Evolutionary conservation across 2,888 invertebrate species (phyloP), one percentile per base, ranked within the genome.

Genomic region (Morpho achilles): DNA sequence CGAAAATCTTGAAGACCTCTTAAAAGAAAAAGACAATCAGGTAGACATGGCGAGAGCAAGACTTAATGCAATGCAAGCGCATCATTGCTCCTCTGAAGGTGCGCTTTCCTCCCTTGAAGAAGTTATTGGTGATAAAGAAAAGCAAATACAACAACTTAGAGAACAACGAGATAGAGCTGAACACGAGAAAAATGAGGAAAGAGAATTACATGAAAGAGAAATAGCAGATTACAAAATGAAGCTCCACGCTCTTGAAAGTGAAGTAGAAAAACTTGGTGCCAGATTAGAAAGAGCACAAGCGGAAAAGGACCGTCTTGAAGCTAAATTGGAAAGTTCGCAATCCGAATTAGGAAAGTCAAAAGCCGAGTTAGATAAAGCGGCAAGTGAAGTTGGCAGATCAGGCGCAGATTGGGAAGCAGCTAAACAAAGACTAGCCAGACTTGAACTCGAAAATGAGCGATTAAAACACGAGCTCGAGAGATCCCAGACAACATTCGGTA

Each of bases 11-110:
- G 99, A 99, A 91, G 99, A 99, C 77, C 92, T 98, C 56, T 92
- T 99, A 54, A 97, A 98, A 87, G 99, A 99, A 81, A 99, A 99
- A 89, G 99, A 99, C 80, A 97, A 97, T 85, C 98, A 99, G 92
- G 96, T 99, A 57, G 97, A 98, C 73, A 97, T 97, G 96, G 97
- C 98, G 1, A 92, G 98, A 67, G 97, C 97, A 42, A 93, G 98
- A 69, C 84, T 97, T 53, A 96, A 96, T 51, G 97, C 98, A 60
- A 96, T 98, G 94, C 98, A 98, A 91, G 97, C 97, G 10, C 98
- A 98, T 77, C 97, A 97, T 78, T 97, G 96, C 87, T 95, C 96
- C 64, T 97, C 96, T 8, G 98, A 98, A 91, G 98, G 97, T 54
- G 97, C 98, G 2, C 91, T 98, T 56, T 96, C 97, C 54, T 96